Conservation (phyloP, 2,888 invertebrate species). For the Lasioglossum marginatum region DNA sequence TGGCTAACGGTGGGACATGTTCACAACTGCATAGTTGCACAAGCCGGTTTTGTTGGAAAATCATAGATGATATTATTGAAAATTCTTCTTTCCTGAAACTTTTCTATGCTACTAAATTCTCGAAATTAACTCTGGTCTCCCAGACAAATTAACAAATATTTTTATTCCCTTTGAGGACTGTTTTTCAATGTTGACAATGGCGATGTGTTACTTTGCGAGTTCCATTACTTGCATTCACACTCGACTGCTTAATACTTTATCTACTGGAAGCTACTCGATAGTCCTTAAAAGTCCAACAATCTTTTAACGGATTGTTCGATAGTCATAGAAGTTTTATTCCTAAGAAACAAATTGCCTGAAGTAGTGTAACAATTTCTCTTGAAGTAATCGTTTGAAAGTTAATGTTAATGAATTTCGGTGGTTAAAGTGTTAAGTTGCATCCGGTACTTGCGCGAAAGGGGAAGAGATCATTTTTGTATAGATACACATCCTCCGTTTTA, state of each 20-base stretch:
- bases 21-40: background rate
- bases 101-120: background rate
- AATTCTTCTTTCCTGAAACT: background rate
- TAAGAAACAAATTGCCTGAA: background rate
- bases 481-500: conserved; percentile 44
- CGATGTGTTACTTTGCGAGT: conserved; percentile 15
- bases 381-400: background rate
- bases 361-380: background rate
- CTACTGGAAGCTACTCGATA: background rate
- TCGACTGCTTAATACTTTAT: conserved; percentile 11
- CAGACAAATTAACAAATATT: background rate
- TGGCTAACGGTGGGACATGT: background rate
- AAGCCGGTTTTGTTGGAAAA: background rate
- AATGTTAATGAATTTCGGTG: background rate
- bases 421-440: conserved; percentile 4
- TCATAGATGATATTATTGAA: background rate
- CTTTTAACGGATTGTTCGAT: background rate
- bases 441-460: background rate
- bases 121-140: background rate
- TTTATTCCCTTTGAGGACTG: background rate
- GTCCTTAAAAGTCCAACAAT: background rate
- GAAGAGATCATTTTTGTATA: conserved; percentile 23
- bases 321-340: background rate
- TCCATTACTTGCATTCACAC: conserved; percentile 17
- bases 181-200: background rate